Conservation (phyloP, 2,113 vertebrate genomes). For the Bucco capensis region DNA sequence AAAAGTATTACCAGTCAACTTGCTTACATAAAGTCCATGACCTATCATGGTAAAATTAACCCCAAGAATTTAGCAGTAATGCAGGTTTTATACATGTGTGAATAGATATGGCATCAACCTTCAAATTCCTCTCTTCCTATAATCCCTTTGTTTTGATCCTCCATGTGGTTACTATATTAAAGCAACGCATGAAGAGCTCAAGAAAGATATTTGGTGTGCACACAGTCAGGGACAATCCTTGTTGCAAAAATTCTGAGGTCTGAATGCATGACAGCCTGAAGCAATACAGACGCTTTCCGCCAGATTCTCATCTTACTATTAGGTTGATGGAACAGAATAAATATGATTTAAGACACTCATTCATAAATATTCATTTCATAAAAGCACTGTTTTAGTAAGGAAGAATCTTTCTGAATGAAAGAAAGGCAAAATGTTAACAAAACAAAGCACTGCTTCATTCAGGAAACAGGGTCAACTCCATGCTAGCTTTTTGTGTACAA, state of each 20-base stretch:
- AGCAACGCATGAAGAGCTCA: not conserved
- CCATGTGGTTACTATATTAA: not conserved
- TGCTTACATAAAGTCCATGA: not conserved
- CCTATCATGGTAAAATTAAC: not conserved
- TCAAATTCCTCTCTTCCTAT: not conserved
- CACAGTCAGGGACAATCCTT: not conserved
- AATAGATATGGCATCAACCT: not conserved
- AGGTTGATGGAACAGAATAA: not conserved
- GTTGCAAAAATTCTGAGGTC: not conserved
- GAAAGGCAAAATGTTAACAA: not conserved
- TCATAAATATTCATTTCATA: not conserved
- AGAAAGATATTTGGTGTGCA: not conserved
- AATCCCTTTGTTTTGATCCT: not conserved
- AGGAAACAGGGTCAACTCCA: not conserved
- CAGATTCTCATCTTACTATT: not conserved
- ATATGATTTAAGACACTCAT: not conserved
- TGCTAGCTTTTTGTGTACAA: not conserved
- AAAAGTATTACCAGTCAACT: not conserved
- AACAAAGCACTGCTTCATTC: not conserved
- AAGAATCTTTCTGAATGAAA: not conserved
- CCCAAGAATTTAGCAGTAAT: not conserved
- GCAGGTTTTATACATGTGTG: not conserved
- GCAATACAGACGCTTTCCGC: not conserved
- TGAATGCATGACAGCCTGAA: not conserved
- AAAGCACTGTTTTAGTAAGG: not conserved